Percentiles rank a stretch among this genome's conserved stretches.
Conservation (phyloP, 2,797 vertebrate genomes). For the Microctenopoma stevenorrisi region DNA sequence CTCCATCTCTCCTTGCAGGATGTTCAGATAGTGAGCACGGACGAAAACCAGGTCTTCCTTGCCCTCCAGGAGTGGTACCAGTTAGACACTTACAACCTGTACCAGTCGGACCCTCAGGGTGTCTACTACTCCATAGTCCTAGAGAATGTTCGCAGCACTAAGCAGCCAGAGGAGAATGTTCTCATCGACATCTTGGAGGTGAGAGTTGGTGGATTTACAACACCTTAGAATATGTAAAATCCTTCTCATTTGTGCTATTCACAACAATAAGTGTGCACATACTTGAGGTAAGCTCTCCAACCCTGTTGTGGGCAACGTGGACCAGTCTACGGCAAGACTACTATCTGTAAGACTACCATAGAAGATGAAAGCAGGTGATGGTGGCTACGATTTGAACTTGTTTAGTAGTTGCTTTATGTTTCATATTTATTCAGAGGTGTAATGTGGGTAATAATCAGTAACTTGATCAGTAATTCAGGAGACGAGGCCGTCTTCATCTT, state of each 20-base stretch:
- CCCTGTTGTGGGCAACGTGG: too few species aligned
- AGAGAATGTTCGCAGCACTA: conserved; percentile 93
- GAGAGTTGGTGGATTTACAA: conserved; percentile 21
- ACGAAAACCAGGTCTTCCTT: conserved; percentile 94
- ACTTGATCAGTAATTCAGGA: too few species aligned
- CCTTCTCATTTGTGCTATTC: not conserved
- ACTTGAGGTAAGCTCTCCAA: too few species aligned
- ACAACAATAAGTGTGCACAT: too few species aligned
- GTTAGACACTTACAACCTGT: conserved; percentile 94
- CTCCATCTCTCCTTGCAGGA: conserved; percentile 80
- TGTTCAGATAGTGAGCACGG: conserved; percentile 94
- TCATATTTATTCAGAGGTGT: too few species aligned
- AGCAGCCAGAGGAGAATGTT: conserved; percentile 92
- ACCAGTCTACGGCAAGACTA: too few species aligned
- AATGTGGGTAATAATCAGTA: too few species aligned
- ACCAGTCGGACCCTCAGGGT: conserved; percentile 92
- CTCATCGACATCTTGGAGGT: conserved; percentile 96
- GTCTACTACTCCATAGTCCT: conserved; percentile 90
- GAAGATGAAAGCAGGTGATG: too few species aligned
- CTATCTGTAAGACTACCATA: too few species aligned
- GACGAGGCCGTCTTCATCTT: too few species aligned
- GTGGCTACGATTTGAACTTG: too few species aligned
- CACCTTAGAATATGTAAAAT: not conserved
- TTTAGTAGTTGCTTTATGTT: too few species aligned
- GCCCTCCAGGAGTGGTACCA: conserved; percentile 98